phyloP scores from a whole-genome alignment of 2,797 vertebrate genomes.

The Echeneis naucrates region DNA sequence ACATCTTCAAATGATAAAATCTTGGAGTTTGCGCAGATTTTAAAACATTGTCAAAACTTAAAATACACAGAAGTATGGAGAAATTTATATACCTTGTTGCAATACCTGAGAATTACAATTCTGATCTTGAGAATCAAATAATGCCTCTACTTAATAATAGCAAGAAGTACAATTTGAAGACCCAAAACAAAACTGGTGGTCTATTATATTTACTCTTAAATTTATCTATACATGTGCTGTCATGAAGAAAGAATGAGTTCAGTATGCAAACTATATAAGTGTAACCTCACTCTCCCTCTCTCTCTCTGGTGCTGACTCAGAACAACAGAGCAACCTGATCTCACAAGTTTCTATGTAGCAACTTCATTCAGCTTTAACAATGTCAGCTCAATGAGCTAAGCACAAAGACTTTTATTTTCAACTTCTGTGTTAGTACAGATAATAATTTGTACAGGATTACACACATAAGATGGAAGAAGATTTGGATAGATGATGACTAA shows the following conservation, averaged over 20 bases:
- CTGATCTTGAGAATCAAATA: neutral
- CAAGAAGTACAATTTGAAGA: neutral
- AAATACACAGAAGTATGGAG: too few species aligned
- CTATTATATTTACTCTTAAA: neutral
- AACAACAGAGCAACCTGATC: slow-evolving; percentile 46
- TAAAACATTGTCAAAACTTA: fast-evolving
- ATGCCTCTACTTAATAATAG: neutral
- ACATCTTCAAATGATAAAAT: neutral
- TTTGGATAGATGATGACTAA: neutral
- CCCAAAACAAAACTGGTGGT: neutral
- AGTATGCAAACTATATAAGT: neutral
- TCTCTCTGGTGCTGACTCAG: slow-evolving; percentile 56
- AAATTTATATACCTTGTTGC: neutral
- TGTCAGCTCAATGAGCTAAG: neutral
- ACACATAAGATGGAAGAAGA: neutral
- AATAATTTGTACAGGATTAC: neutral
- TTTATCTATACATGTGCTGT: neutral
- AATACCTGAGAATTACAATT: neutral
- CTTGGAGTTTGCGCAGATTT: neutral
- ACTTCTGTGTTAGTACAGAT: neutral
- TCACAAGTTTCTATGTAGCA: slow-evolving; percentile 42
- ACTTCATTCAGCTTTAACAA: slow-evolving; percentile 30
- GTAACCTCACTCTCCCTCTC: slow-evolving; percentile 31
- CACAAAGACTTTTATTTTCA: neutral
- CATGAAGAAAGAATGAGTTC: neutral